Percentiles rank a stretch among this genome's conserved stretches.
Conservation (phyloP, 2,888 invertebrate genomes). For the Caenorhabditis sp. region DNA sequence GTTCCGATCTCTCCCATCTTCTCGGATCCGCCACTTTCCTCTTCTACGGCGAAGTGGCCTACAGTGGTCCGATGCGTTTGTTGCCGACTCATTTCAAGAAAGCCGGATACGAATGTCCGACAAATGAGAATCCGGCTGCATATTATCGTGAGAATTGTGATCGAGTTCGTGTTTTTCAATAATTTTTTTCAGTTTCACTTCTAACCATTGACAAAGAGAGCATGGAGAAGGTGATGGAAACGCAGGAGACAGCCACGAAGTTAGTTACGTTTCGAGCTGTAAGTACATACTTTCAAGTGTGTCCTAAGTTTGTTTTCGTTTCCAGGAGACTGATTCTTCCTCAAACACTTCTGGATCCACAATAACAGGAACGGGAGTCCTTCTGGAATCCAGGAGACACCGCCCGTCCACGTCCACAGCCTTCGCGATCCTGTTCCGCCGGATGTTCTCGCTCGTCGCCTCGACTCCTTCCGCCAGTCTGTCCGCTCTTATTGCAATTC, state of each 20-base stretch:
- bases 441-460: constrained; percentile 34
- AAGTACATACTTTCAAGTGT: neutral
- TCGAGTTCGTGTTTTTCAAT: neutral
- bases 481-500: constrained; percentile 18
- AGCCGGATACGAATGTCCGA: constrained; percentile 96
- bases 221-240: constrained; percentile 91
- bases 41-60: constrained; percentile 88
- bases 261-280: constrained; percentile 55
- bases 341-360: constrained; percentile 16
- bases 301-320: neutral
- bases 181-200: constrained; percentile 83
- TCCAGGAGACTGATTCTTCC: constrained; percentile 21
- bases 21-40: constrained; percentile 92
- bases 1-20: constrained; percentile 95
- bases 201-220: constrained; percentile 88
- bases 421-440: constrained; percentile 22
- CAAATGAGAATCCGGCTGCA: constrained; percentile 96
- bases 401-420: constrained; percentile 12
- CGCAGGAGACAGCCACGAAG: constrained; percentile 83
- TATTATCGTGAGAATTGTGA: constrained; percentile 88
- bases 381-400: constrained; percentile 31
- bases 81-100: constrained; percentile 95
- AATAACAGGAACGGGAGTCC: constrained; percentile 30
- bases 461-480: constrained; percentile 31
- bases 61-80: constrained; percentile 85